These are phyloP conservation scores for Pharmacophagus antenor DNA, from an alignment of 2,888 invertebrate genomes.

Conservation along the genomic window DNA sequence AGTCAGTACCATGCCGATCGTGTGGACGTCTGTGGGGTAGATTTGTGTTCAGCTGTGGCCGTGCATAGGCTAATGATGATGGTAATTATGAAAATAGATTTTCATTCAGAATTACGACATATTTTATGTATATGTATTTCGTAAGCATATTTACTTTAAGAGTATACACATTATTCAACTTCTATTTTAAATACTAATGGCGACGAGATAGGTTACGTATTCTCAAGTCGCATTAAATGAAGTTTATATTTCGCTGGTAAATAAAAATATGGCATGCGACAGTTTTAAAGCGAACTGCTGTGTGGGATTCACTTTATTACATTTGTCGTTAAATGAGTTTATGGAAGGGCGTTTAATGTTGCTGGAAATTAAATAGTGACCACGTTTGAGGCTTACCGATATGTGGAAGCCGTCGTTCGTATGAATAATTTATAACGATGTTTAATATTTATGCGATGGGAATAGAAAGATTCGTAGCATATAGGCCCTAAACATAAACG, in stretches of 20 bases:
- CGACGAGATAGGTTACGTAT: too few relatives aligned
- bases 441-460: conserved; percentile 8
- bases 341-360: conserved; percentile 34
- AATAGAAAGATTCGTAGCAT: not conserved
- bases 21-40: too few relatives aligned
- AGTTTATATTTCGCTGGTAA: conserved; percentile 33
- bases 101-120: too few relatives aligned
- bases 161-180: too few relatives aligned
- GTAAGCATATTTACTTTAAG: too few relatives aligned
- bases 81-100: too few relatives aligned
- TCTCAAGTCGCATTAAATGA: conserved; percentile 26
- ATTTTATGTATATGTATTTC: too few relatives aligned
- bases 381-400: conserved; percentile 44
- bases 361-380: conserved; percentile 46
- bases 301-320: conserved; percentile 21
- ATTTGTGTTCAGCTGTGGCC: too few relatives aligned
- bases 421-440: conserved; percentile 54
- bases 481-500: not conserved
- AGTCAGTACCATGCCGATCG: too few relatives aligned
- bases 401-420: conserved; percentile 36
- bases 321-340: conserved; percentile 35
- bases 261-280: conserved; percentile 23
- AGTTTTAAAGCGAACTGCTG: conserved; percentile 8
- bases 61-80: too few relatives aligned
- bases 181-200: too few relatives aligned